Evolutionary conservation across 1,140 invertebrate genomes (phyloP).

Genomic region (Chlorops oryzae): DNA sequence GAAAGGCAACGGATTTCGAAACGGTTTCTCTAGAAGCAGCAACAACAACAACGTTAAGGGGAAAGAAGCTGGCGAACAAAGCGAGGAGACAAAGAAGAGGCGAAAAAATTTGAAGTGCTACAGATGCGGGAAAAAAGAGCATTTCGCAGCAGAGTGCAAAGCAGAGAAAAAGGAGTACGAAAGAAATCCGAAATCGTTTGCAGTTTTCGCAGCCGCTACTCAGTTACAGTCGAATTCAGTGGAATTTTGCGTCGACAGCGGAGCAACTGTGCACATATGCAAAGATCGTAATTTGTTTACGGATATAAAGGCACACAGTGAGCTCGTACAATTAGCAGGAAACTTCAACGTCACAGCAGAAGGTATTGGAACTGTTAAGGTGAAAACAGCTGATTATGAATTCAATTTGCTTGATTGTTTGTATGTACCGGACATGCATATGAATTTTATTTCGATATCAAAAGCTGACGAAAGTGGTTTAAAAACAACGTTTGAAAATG

Average conservation of each 20-base stretch:
- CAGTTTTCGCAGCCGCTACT: not conserved
- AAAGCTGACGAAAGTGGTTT: not conserved
- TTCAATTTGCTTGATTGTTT: conserved; percentile 3
- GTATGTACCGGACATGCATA: conserved; percentile 7
- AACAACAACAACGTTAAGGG: not conserved
- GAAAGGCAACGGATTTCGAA: too few species aligned
- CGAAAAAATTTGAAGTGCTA: too few species aligned
- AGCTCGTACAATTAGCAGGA: too few species aligned
- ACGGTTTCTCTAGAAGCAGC: too few species aligned
- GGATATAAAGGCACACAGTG: too few species aligned
- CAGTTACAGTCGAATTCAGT: too few species aligned
- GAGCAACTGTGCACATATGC: too few species aligned
- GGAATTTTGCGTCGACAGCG: too few species aligned
- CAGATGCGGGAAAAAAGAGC: not conserved
- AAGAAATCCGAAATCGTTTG: not conserved
- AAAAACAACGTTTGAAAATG: not conserved
- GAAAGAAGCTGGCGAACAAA: not conserved
- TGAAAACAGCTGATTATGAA: not conserved
- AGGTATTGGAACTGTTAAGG: conserved; percentile 30
- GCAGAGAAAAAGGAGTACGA: not conserved
- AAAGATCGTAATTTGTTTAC: too few species aligned
- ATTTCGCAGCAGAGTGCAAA: not conserved
- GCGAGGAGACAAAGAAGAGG: not conserved
- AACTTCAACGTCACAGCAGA: not conserved
- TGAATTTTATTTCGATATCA: conserved; percentile 7